These are phyloP conservation scores for Stenolophus ochropezus DNA, from an alignment of 2,888 invertebrate species.

Conservation along the genomic window DNA sequence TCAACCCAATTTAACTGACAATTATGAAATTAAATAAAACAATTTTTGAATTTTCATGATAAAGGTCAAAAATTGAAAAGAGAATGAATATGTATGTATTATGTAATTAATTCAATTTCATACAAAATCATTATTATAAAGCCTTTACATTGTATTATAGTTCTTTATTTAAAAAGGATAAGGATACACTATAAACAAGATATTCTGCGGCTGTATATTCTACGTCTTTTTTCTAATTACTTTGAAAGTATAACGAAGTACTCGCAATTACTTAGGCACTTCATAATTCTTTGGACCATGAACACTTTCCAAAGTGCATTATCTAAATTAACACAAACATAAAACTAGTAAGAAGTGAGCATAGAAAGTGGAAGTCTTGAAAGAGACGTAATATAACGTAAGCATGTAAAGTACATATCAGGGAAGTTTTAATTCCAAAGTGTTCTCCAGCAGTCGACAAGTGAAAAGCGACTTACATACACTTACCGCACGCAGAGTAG, in stretches of 20 bases:
- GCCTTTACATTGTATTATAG: too few relatives aligned
- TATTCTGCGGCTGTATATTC: neutral
- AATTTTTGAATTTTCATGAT: too few relatives aligned
- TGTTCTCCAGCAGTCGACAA: neutral
- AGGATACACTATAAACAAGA: too few relatives aligned
- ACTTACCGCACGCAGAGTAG: constrained; percentile 4
- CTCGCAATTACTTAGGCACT: neutral
- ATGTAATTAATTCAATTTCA: too few relatives aligned
- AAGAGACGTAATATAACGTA: neutral
- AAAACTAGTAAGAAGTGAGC: neutral
- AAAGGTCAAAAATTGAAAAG: too few relatives aligned
- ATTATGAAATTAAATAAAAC: too few relatives aligned
- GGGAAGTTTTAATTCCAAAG: constrained; percentile 28
- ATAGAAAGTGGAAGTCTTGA: neutral
- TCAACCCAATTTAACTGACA: too few relatives aligned
- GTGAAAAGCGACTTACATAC: neutral
- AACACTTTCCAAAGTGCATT: constrained; percentile 2
- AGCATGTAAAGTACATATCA: constrained; percentile 18
- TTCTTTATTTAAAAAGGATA: too few relatives aligned
- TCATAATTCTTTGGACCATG: neutral
- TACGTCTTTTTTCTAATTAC: neutral
- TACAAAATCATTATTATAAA: too few relatives aligned
- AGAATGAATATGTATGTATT: too few relatives aligned
- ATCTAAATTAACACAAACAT: constrained; percentile 8
- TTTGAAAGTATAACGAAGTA: neutral